A percentile compares a stretch with the other conserved stretches of the same genome.
phyloP scores from a whole-genome alignment of 2,888 invertebrate species.

The Trachelus troglodyta region DNA sequence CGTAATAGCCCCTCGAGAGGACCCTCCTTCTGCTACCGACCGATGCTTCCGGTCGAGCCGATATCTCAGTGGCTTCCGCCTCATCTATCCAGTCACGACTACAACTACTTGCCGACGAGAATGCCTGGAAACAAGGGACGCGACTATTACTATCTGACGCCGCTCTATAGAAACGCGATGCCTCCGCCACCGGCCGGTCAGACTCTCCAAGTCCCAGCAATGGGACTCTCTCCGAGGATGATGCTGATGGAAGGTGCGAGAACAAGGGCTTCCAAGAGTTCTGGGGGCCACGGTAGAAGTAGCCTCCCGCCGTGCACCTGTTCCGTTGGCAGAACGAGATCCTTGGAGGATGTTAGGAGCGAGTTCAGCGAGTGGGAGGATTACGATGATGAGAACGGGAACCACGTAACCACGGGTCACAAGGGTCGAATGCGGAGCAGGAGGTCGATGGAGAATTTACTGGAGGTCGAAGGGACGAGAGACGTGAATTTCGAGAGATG shows the following conservation, averaged over 20 bases:
- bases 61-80: conserved; percentile 69
- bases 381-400: conserved; percentile 74
- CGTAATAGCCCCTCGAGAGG: conserved; percentile 61
- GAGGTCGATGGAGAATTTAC: conserved; percentile 79
- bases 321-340: conserved; percentile 72
- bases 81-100: conserved; percentile 68
- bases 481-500: conserved; percentile 44
- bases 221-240: conserved; percentile 55
- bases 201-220: conserved; percentile 46
- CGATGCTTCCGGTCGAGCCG: conserved; percentile 67
- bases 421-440: conserved; percentile 70
- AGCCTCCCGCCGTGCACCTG: conserved; percentile 71
- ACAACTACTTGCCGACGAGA: conserved; percentile 69
- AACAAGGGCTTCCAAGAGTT: conserved; percentile 43
- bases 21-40: conserved; percentile 65
- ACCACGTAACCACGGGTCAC: conserved; percentile 68
- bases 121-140: conserved; percentile 64
- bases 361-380: conserved; percentile 75
- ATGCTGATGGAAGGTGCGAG: conserved; percentile 56
- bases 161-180: conserved; percentile 76
- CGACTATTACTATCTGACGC: conserved; percentile 76
- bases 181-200: conserved; percentile 68
- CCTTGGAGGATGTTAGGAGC: conserved; percentile 79
- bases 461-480: conserved; percentile 59
- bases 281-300: conserved; percentile 41